Evolutionary conservation across 2,888 invertebrate species (phyloP).

Genomic region (Periphyllus acericola): DNA sequence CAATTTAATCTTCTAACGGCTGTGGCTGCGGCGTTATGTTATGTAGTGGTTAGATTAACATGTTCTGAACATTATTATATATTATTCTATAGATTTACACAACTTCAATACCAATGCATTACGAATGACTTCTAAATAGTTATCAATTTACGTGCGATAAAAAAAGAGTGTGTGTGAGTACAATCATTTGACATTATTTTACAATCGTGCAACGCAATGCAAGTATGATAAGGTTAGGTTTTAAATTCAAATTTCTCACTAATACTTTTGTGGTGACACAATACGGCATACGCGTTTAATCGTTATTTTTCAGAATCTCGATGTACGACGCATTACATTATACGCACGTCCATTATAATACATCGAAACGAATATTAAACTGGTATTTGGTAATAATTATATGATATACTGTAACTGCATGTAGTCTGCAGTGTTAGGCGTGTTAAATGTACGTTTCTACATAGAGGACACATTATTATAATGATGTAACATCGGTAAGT

Average conservation of each 20-base stretch:
- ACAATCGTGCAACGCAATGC: not conserved
- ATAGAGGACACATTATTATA: not conserved
- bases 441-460: not conserved
- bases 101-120: not conserved
- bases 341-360: not conserved
- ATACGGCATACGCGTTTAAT: not conserved
- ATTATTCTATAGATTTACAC: not conserved
- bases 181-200: not conserved
- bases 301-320: not conserved
- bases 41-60: no score
- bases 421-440: not conserved
- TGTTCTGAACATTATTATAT: not conserved
- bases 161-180: not conserved
- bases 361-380: not conserved
- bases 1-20: no score
- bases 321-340: not conserved
- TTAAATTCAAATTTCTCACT: not conserved
- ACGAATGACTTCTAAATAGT: not conserved
- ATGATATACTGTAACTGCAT: not conserved
- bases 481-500: not conserved
- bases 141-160: not conserved
- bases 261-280: not conserved
- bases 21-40: no score
- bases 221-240: not conserved
- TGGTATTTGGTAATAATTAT: not conserved